Percentiles rank a stretch among this genome's conserved stretches.
Evolutionary conservation across 2,888 invertebrate species (phyloP).

Genomic region (Octodonta nipae): DNA sequence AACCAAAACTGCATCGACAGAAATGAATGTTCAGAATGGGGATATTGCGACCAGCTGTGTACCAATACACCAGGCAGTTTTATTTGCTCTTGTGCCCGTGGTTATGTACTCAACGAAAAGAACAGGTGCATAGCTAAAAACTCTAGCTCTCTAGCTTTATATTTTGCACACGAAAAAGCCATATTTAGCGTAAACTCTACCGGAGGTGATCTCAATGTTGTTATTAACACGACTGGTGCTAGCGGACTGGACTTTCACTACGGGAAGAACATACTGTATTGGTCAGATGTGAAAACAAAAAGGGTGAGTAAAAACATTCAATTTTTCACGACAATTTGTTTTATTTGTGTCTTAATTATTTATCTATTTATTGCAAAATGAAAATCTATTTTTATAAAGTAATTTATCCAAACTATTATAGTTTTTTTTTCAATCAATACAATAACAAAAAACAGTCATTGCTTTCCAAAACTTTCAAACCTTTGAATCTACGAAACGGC

Average conservation of each 20-base stretch:
- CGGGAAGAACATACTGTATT: slow-evolving; percentile 62
- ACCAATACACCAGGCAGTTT: slow-evolving; percentile 76
- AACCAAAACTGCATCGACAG: slow-evolving; percentile 81
- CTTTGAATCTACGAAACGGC: too few species aligned
- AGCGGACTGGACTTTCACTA: slow-evolving; percentile 79
- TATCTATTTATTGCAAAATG: too few species aligned
- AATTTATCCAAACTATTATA: too few species aligned
- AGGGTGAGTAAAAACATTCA: slow-evolving; percentile 43
- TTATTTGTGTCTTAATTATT: too few species aligned
- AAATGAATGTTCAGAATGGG: slow-evolving; percentile 86
- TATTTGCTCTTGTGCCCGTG: slow-evolving; percentile 68
- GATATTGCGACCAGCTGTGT: slow-evolving; percentile 89
- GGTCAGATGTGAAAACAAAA: slow-evolving; percentile 80
- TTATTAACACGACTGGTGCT: slow-evolving; percentile 73
- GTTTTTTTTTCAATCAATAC: too few species aligned
- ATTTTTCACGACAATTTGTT: background rate
- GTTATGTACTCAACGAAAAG: slow-evolving; percentile 28
- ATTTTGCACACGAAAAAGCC: slow-evolving; percentile 58
- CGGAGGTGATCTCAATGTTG: slow-evolving; percentile 47
- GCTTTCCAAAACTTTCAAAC: too few species aligned
- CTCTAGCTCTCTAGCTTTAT: slow-evolving; percentile 45
- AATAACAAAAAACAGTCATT: too few species aligned
- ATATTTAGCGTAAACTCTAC: slow-evolving; percentile 57
- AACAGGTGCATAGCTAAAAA: slow-evolving; percentile 52
- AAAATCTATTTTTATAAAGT: too few species aligned